phyloP scores from a whole-genome alignment of 1,140 invertebrate genomes.

The Proales similis region DNA sequence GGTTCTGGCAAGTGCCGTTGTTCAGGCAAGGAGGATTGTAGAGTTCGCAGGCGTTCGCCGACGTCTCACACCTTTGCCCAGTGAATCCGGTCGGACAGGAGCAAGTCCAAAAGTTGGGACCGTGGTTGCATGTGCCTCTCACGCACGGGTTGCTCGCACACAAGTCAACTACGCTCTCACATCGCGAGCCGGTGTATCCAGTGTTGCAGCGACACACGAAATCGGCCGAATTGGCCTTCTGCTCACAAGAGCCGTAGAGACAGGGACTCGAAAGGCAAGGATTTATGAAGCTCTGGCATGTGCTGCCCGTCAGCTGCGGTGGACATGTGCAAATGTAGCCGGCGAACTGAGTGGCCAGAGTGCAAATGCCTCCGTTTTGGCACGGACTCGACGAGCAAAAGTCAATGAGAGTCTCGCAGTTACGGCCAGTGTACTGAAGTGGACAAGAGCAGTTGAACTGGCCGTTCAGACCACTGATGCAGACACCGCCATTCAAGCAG shows the following conservation, averaged over 20 bases:
- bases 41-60: background rate
- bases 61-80: slow-evolving; percentile 38
- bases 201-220: slow-evolving; percentile 43
- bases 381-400: slow-evolving; percentile 37
- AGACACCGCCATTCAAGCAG: slow-evolving; percentile 43
- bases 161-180: slow-evolving; percentile 42
- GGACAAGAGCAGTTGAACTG: slow-evolving; percentile 41
- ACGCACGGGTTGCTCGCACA: slow-evolving; percentile 42
- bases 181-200: slow-evolving; percentile 43
- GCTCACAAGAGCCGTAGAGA: slow-evolving; percentile 10
- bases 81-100: slow-evolving; percentile 18
- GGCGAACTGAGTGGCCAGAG: slow-evolving; percentile 2
- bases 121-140: slow-evolving; percentile 33
- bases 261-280: slow-evolving; percentile 9
- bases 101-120: slow-evolving; percentile 9
- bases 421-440: slow-evolving; percentile 38
- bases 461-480: slow-evolving; percentile 32
- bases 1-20: slow-evolving; percentile 68
- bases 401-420: slow-evolving; percentile 38
- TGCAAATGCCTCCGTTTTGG: slow-evolving; percentile 34
- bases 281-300: slow-evolving; percentile 7
- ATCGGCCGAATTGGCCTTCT: background rate
- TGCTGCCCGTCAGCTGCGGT: background rate
- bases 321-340: slow-evolving; percentile 13
- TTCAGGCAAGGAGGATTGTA: slow-evolving; percentile 62